phyloP scores from a whole-genome alignment of 2,797 vertebrate genomes.

The Propithecus deckenii region DNA sequence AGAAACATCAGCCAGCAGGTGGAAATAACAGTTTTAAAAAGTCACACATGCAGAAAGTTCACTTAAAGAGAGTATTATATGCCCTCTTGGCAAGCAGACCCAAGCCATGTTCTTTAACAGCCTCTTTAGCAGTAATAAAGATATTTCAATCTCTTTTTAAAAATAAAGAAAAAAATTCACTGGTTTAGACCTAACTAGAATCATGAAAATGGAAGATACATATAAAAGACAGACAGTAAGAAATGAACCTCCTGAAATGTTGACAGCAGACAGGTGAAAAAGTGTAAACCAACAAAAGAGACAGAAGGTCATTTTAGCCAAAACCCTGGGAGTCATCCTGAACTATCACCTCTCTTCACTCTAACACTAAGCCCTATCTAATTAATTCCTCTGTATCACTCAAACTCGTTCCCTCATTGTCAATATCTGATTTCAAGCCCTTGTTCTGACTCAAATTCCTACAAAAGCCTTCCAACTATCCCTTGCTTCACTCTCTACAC shows the following conservation, averaged over 20 bases:
- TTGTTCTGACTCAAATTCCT: neutral
- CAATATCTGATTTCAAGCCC: neutral
- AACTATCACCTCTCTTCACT: neutral
- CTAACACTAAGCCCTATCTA: neutral
- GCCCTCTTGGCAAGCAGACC: neutral
- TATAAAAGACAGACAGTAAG: neutral
- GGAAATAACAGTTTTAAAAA: conserved; percentile 16
- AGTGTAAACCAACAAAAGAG: neutral
- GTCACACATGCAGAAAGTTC: neutral
- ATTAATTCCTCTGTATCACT: neutral
- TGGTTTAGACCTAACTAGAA: neutral
- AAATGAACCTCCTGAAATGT: neutral
- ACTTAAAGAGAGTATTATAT: neutral
- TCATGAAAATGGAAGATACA: neutral
- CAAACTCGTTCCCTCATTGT: neutral
- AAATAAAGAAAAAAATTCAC: neutral
- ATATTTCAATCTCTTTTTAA: neutral
- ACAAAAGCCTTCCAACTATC: neutral
- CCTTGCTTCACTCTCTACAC: neutral
- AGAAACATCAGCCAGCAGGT: neutral
- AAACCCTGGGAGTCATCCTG: neutral
- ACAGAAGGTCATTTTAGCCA: neutral
- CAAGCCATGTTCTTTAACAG: conserved; percentile 38
- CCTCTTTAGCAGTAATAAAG: conserved; percentile 17
- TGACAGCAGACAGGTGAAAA: neutral